Base-by-base conservation (phyloP, 2,797 vertebrate species). In the Danio aesculapii region DNA sequence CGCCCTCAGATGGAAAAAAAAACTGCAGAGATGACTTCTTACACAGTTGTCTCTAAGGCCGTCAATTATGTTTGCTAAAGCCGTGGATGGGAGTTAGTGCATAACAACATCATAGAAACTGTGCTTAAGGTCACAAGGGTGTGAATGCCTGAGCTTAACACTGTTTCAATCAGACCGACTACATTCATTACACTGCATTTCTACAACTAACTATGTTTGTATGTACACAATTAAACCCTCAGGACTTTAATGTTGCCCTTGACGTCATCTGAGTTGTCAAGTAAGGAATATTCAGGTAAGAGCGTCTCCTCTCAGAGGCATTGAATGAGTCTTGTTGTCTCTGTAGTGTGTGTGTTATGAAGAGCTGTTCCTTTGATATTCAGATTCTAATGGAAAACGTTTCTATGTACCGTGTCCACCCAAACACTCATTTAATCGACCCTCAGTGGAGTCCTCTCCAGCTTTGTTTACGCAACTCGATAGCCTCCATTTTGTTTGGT, bases 401-500 rank as follows among this genome's bases (percentile, higher is more conserved):
- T 81, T 81, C 63, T 64, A 70, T 57, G 63, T 49, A 19, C 62
- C 4, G 1, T n/a, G 44, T 64, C 59, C 62, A 21, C 5, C 17
- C 41, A 58, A 61, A 43, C 69, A 66, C 70, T 61, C 0, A 50
- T 68, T 50, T 76, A 71, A 61, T 67, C 39, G 3, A 46, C 67
- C 49, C 61, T 83, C 47, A 67, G 39, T 8, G 11, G 58, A 75
- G 71, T 76, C 39, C 58, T 78, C 63, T 62, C 59, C 79, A 41
- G 75, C 67, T 75, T 78, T 77, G 83, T 78, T 81, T 74, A 52
- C n/a, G 14, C 55, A 72, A 78, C 69, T 63, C 55, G 49, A 71
- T 64, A 62, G 58, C 55, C 43, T 57, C 47, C 17, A 39, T 72
- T 69, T 81, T 72, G 73, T 67, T 63, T 78, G 47, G 39, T 69